A percentile compares a stretch with the other conserved stretches of the same genome.
These are phyloP conservation scores for Platysternon megacephalum DNA, from an alignment of 2,113 vertebrate species.

Conservation along the genomic window DNA sequence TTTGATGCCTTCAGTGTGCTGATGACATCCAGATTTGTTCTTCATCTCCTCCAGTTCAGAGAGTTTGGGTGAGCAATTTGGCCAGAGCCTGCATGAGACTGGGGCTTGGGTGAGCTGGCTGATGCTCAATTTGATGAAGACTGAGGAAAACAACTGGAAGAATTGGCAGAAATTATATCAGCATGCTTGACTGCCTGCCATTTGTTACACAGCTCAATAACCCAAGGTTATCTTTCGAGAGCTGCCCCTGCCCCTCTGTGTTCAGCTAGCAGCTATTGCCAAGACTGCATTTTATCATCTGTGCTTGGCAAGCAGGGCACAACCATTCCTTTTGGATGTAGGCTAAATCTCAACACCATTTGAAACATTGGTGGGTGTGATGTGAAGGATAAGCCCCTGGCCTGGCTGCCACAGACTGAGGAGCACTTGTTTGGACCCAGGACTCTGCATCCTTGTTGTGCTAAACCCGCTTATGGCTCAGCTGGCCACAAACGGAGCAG, in stretches of 20 bases:
- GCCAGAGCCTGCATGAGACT: not conserved
- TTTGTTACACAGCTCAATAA: slow-evolving; percentile 17
- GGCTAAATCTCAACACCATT: not conserved
- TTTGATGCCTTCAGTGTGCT: not conserved
- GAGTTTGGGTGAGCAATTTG: not conserved
- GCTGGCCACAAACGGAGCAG: not conserved
- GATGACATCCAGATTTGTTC: not conserved
- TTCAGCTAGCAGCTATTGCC: slow-evolving; percentile 43
- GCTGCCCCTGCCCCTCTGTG: slow-evolving; percentile 34
- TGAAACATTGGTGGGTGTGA: not conserved
- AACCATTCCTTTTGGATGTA: not conserved
- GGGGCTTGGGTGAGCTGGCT: slow-evolving; percentile 21
- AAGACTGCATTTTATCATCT: not conserved
- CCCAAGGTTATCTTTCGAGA: slow-evolving; percentile 40
- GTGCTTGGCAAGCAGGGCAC: not conserved
- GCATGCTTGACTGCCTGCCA: slow-evolving; percentile 43
- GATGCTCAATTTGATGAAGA: slow-evolving; percentile 49
- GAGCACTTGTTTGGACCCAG: not conserved
- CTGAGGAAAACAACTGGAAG: slow-evolving; percentile 58
- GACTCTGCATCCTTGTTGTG: not conserved
- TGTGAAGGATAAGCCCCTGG: not conserved
- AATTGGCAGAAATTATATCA: slow-evolving; percentile 45
- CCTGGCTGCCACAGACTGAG: not conserved
- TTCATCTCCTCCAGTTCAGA: slow-evolving; percentile 29
- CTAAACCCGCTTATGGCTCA: not conserved